phyloP scores from a whole-genome alignment of 2,888 invertebrate genomes.

The Pseudococcus viburni region DNA sequence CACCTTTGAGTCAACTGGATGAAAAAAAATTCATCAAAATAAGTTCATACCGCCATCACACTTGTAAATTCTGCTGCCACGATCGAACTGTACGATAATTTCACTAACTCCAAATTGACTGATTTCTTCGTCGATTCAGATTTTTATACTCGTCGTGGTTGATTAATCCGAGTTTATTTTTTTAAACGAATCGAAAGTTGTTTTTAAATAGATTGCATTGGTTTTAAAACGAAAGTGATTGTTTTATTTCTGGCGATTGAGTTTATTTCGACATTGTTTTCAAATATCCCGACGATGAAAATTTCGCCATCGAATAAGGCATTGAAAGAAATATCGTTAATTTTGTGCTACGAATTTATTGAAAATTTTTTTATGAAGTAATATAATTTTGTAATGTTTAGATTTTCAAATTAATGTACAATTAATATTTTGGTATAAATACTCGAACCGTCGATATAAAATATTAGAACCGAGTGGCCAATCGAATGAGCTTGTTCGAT shows the following conservation, averaged over 20 bases:
- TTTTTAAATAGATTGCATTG: neutral
- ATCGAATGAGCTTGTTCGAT: neutral
- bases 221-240: neutral
- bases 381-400: neutral
- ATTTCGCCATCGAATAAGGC: neutral
- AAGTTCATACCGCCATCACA: conserved; percentile 12
- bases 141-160: conserved; percentile 1
- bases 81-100: neutral
- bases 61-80: neutral
- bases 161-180: neutral
- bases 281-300: neutral
- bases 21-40: neutral
- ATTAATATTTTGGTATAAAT: neutral
- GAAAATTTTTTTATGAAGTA: neutral
- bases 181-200: neutral
- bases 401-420: too few species aligned
- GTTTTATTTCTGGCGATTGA: neutral
- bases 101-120: neutral
- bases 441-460: neutral
- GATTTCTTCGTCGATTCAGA: neutral
- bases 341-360: neutral
- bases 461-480: neutral
- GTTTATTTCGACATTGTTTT: neutral
- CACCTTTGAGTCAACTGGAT: neutral
- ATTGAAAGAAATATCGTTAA: neutral